Evolutionary conservation across 1,140 invertebrate genomes (phyloP), one percentile per base, ranked within the genome.

Genomic region (Eufriesea mexicana): DNA sequence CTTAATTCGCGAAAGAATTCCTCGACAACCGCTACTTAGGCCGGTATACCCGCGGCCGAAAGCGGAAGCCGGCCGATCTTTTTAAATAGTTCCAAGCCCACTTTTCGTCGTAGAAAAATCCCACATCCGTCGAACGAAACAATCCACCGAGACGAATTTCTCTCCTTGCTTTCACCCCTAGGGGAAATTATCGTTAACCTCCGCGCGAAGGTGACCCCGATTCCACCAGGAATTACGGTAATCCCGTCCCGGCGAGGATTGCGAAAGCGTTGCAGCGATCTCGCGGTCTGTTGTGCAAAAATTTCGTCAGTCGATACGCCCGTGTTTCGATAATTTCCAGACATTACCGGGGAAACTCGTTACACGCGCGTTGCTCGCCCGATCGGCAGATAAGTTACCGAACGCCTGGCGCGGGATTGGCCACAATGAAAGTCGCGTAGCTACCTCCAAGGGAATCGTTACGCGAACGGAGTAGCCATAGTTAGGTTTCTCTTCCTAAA

Each of bases 341-440:
- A 23, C 55, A 25, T 74, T 61, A 25, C 57, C 54, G 35, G 45
- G 54, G 51, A 74, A 74, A 74, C 54, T 74, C 90, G 90, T 92
- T 91, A 91, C 84, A 79, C 62, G 81, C 83, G 88, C 80, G 79
- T 90, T 90, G 90, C 91, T 90, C 84, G 66, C 75, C 49, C 75
- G 82, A 67, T 84, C 78, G 75, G 25, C 73, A 89, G 88, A 92
- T 91, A 91, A 90, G 75, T 90, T 86, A 74, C 68, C 74, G 20
- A 73, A 75, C 62, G 57, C 28, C 55, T 45, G 25, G 23, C 66
- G 25, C 4, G 51, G 51, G 45, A 51, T 28, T 25, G 0, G 57
- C 57, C 28, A 62, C 73, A 49, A 76, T 76, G 57, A 76, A 76
- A 76, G 73, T 49, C 73, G 59, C 59, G 35, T 51, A 62, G n/a